These are phyloP conservation scores for Butastur rufipennis DNA, from an alignment of 2,113 vertebrate genomes.

Conservation along the genomic window DNA sequence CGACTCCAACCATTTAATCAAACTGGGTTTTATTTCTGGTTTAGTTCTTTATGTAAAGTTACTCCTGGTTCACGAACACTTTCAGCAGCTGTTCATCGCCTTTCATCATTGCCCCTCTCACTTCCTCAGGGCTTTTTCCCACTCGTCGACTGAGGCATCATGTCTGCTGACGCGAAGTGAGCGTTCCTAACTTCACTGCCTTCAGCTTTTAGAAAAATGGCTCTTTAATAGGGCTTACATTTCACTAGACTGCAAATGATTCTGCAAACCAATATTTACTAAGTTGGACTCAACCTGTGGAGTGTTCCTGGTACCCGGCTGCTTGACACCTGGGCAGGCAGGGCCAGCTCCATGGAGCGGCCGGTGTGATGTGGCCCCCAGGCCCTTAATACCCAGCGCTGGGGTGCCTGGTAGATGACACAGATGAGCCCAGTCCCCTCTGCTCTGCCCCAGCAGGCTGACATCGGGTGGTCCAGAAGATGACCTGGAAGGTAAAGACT, in stretches of 20 bases:
- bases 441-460: background rate
- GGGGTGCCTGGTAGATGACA: background rate
- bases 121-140: background rate
- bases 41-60: background rate
- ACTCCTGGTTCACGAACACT: background rate
- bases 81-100: constrained; percentile 18
- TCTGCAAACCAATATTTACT: background rate
- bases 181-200: background rate
- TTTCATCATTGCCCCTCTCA: constrained; percentile 4
- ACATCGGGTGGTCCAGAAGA: background rate
- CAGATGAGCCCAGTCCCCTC: background rate
- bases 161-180: background rate
- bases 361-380: background rate
- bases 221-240: background rate
- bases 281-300: background rate
- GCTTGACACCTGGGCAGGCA: background rate
- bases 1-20: constrained; percentile 9
- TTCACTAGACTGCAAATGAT: background rate
- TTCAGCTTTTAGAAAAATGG: background rate
- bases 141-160: background rate
- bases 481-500: background rate
- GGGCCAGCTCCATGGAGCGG: fast-evolving
- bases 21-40: background rate
- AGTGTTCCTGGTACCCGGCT: fast-evolving
- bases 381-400: background rate